Evolutionary conservation across 1,140 invertebrate genomes (phyloP), one percentile per base, ranked within the genome.

Genomic region (Caerostris darwini): DNA sequence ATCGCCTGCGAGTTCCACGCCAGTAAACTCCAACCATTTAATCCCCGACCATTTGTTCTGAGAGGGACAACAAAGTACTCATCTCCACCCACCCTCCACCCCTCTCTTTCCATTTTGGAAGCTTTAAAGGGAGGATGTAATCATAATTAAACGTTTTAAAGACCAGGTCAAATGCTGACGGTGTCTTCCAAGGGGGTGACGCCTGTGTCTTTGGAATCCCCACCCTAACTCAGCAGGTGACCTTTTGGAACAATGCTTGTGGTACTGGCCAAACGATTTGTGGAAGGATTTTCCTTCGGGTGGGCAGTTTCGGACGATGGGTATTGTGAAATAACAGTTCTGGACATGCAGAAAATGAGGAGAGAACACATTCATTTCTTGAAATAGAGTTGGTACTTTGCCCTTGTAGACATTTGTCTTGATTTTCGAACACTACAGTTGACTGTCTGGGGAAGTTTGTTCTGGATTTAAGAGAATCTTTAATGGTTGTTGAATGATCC

Each of bases 131-230:
- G 57, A 91, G 69, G 56, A 59, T 59, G 71, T 91, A 91, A 91
- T 91, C 69, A 91, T 91, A 91, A 91, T 91, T 91, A 91, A 91
- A 82, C 71, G 90, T 71, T 91, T 91, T 91, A 81, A 81, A 81
- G 71, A 58, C 59, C 59, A 34, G 86, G 86, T 88, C 86, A 88
- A 83, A 83, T 58, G 82, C 54, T 56, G 82, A 83, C 82, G 54
- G 6, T 58, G 82, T n/a, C 54, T 77, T 77, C 14, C 12, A 53
- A 50, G 71, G 10, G 71, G 71, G n/a, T 12, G 71, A 77, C 14
- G 71, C 19, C 34, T 34, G 34, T 50, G 71, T 34, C 34, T 77
- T 77, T 4, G 34, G 34, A 8, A 34, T 34, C 34, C 34, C 71
- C 53, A 0, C 8, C 10, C 71, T 14, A 50, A 77, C 71, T 77